Base-by-base conservation (phyloP, 2,888 invertebrate genomes). In the Therioaphis trifolii region DNA sequence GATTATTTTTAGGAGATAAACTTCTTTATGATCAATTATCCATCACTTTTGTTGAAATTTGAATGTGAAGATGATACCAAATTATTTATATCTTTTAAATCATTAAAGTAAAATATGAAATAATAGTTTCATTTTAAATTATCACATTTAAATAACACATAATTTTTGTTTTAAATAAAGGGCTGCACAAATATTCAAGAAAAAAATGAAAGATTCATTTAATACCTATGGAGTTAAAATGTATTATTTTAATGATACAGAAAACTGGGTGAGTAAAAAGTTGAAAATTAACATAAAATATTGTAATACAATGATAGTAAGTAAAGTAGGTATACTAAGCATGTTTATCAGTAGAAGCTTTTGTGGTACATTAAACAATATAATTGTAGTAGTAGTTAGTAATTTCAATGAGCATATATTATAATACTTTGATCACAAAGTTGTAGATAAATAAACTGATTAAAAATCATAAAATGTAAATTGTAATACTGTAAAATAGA, bases 101-200 rank as follows among this genome's bases (percentile, higher is more conserved):
- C 82, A 72, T 72, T 82, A n/a, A 82, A 82, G 82, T 82, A 82
- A 74, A 40, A 12, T 52, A 46, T 46, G 0, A 12, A 21, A 68
- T 49, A n/a, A n/a, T 35, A 15, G 0, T 58, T 61, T 11, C 61
- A 46, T 3, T 43, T 43, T 7, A 24, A 27, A 35, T 52, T 35
- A 18, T n/a, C n/a, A n/a, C n/a, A 27, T 0, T 27, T 27, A 12
- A 63, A 82, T 52, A 40, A 14, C 14, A 49, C 18, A n/a, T 1
- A 3, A 55, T 58, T 58, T 58, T 80, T 29, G 52, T 49, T 68
- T 35, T 46, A 1, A 43, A 69, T 63, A 27, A 66, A 82, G 82
- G 40, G 82, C 82, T 40, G 82, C 82, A n/a, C 82, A 82, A 63
- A 82, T 82, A 63, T 82, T 82, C 52, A 82, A 82, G 35, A 82